Conservation (phyloP, 1,140 invertebrate genomes). For the Oedothorax gibbosus region DNA sequence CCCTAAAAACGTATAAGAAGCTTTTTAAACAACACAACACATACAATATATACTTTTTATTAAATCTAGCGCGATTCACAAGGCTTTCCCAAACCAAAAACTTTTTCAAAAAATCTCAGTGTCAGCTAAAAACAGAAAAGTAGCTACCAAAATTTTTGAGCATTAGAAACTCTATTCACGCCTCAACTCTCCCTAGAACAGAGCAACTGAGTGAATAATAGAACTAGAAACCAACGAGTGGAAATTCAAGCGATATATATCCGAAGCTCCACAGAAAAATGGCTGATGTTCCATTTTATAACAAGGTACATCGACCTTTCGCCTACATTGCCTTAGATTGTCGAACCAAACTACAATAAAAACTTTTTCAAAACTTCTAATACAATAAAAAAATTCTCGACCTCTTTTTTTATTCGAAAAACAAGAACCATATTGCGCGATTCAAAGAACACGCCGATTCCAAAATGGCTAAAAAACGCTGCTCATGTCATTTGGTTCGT, state of each 20-base stretch:
- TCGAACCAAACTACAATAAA: too few relatives aligned
- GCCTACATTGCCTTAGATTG: too few relatives aligned
- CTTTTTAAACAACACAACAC: too few relatives aligned
- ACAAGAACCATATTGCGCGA: conserved; percentile 27
- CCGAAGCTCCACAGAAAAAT: neutral
- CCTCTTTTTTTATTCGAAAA: conserved; percentile 1
- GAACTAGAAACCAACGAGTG: neutral
- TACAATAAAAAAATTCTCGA: conserved; percentile 14
- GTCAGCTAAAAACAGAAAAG: too few relatives aligned
- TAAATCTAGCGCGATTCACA: too few relatives aligned
- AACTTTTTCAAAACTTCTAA: too few relatives aligned
- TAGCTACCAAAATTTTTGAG: neutral
- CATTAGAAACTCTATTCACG: neutral
- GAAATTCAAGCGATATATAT: conserved; percentile 8
- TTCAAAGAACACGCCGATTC: neutral
- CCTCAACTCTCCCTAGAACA: neutral
- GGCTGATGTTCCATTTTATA: neutral
- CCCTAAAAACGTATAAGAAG: too few relatives aligned
- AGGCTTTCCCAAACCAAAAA: too few relatives aligned
- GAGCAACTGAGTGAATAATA: neutral
- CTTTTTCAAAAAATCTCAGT: too few relatives aligned
- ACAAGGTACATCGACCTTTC: too few relatives aligned
- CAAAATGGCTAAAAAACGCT: conserved; percentile 22
- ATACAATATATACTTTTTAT: too few relatives aligned
- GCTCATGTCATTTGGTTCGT: conserved; percentile 29